Base-by-base conservation (phyloP, 2,888 invertebrate species). In the Belgica antarctica region DNA sequence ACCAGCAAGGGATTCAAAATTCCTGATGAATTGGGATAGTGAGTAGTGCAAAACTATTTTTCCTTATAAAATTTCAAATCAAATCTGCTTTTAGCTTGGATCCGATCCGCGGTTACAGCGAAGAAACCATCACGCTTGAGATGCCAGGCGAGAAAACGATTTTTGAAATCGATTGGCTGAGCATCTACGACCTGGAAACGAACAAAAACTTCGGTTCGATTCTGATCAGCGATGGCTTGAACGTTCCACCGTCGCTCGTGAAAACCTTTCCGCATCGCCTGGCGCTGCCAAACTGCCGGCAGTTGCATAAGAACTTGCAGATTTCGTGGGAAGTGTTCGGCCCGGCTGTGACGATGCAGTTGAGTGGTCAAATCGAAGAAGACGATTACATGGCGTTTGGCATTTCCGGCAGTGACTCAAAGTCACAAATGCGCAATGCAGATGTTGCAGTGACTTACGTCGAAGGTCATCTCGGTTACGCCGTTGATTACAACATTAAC, bases 21-120 rank as follows among this genome's bases (percentile, higher is more conserved):
- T 72, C 93, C 94, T 0, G 93, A 95, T 79, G 94, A 95, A 79
- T 86, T 89, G 75, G 95, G 95, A 83, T 95, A 94, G 94, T 94
- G 81, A 89, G 92, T 52, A 7, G 2, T 4, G 22, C 2, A 52
- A 62, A 46, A 65, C 8, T 65, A 52, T 15, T 10, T 1, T 12
- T 3, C 3, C 17, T 1, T 17, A 12, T 12, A 41, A 62, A 25
- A 1, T n/a, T n/a, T n/a, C n/a, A n/a, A n/a, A n/a, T 57, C 15
- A 70, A 22, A 68, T 46, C 68, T 24, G 59, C 25, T 74, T 75
- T 3, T 76, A 94, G 94, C 79, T 79, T 94, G 75, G 92, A 94
- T 80, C 86, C 91, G 1, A 80, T 94, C 61, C 83, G 90, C 28
- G 80, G 81, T 36, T 94, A 94, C 78, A 78, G 81, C 15, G 86